phyloP scores from a whole-genome alignment of 2,797 vertebrate species.

The Chelon labrosus region DNA sequence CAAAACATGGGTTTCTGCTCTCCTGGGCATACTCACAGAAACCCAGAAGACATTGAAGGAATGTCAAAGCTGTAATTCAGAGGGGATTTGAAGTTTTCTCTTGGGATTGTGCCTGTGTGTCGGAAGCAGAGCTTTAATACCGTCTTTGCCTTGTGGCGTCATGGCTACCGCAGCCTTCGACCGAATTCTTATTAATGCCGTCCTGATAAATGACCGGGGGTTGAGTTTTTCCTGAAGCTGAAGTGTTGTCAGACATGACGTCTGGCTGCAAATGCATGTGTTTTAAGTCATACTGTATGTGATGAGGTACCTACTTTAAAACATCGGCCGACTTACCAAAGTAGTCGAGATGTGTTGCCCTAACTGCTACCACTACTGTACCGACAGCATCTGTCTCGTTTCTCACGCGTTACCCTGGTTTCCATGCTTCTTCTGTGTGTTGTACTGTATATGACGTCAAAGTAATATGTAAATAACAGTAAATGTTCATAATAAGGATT shows the following conservation, averaged over 20 bases:
- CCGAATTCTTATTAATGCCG: background rate
- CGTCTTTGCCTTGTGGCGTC: slow-evolving; percentile 20
- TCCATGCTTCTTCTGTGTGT: background rate
- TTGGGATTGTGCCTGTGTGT: slow-evolving; percentile 3
- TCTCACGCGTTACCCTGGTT: background rate
- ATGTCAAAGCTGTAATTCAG: slow-evolving; percentile 1
- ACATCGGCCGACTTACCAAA: background rate
- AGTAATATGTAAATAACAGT: background rate
- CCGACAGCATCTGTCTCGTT: background rate
- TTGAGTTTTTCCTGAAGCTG: background rate
- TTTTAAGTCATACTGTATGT: background rate
- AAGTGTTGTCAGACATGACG: background rate
- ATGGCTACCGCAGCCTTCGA: background rate
- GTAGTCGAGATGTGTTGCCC: background rate
- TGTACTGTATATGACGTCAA: background rate
- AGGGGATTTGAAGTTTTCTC: background rate
- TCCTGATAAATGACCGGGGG: background rate
- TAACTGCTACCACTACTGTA: background rate
- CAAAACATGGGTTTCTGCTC: background rate
- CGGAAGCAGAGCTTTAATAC: slow-evolving; percentile 34
- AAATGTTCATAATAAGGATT: background rate
- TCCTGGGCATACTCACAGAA: background rate
- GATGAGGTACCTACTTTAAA: background rate
- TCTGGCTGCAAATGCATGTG: background rate
- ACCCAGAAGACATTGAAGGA: background rate